phyloP scores from a whole-genome alignment of 2,888 invertebrate genomes.

The Acleris literana region DNA sequence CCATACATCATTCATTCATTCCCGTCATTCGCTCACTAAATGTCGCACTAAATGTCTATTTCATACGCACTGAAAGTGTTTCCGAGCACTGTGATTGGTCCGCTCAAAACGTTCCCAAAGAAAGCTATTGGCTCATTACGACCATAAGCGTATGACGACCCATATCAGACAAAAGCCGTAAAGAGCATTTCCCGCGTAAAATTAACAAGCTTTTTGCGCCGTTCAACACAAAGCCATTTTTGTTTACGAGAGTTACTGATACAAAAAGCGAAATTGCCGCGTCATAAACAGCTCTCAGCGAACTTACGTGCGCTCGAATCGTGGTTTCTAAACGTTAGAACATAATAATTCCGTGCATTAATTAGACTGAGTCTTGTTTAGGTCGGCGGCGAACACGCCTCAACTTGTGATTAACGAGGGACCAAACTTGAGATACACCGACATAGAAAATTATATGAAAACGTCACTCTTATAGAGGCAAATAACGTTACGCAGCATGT shows the following conservation, averaged over 20 bases:
- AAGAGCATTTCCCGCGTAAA: slow-evolving; percentile 19
- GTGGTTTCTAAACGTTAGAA: slow-evolving; percentile 33
- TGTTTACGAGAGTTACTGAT: slow-evolving; percentile 33
- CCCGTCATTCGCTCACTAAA: slow-evolving; percentile 20
- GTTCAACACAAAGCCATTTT: slow-evolving; percentile 34
- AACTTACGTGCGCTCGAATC: slow-evolving; percentile 31
- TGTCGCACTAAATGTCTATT: slow-evolving; percentile 22
- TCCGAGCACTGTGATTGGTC: slow-evolving; percentile 23
- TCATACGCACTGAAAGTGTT: slow-evolving; percentile 17
- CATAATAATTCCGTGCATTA: slow-evolving; percentile 41
- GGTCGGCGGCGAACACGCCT: slow-evolving; percentile 40
- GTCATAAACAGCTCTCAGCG: slow-evolving; percentile 35
- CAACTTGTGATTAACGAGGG: slow-evolving; percentile 43
- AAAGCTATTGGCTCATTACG: slow-evolving; percentile 29
- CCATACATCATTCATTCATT: slow-evolving; percentile 25
- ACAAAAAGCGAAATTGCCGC: slow-evolving; percentile 35
- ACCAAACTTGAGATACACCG: slow-evolving; percentile 30
- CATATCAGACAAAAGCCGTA: slow-evolving; percentile 8
- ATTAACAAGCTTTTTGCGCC: slow-evolving; percentile 45
- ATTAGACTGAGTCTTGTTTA: slow-evolving; percentile 44
- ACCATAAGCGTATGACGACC: slow-evolving; percentile 22
- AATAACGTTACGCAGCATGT: not conserved
- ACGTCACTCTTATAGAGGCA: slow-evolving; percentile 21
- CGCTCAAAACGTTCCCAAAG: slow-evolving; percentile 5
- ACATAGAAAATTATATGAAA: slow-evolving; percentile 30